Evolutionary conservation across 2,113 vertebrate genomes (phyloP).

Genomic region (Microtus oregoni): DNA sequence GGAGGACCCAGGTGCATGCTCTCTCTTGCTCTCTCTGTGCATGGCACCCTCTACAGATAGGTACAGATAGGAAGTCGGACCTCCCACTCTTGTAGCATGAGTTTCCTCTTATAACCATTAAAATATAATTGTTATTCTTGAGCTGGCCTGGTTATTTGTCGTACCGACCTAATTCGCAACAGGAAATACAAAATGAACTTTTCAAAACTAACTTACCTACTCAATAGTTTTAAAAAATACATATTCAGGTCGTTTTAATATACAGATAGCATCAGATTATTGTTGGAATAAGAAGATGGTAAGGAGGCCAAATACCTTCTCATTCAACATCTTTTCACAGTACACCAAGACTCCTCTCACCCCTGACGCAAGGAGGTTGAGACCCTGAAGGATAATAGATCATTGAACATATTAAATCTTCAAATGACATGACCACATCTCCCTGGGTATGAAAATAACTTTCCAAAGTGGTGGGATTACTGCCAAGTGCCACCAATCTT

Average conservation of each 20-base stretch:
- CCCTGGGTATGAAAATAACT: not conserved
- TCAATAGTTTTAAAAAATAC: not conserved
- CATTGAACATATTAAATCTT: too few species aligned
- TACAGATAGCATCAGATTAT: not conserved
- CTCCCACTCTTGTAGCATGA: too few species aligned
- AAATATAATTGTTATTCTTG: too few species aligned
- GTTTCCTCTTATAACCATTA: too few species aligned
- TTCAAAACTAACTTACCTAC: not conserved
- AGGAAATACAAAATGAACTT: not conserved
- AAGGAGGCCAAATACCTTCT: not conserved
- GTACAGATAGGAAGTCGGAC: too few species aligned
- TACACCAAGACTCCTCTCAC: not conserved
- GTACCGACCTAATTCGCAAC: too few species aligned
- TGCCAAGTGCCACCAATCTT: not conserved
- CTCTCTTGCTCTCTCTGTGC: too few species aligned
- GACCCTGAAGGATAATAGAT: not conserved
- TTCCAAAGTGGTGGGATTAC: not conserved
- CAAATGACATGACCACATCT: not conserved
- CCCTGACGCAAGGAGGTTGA: not conserved
- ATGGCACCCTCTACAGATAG: too few species aligned
- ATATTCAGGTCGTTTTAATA: not conserved
- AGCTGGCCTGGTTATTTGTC: too few species aligned
- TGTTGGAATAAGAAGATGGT: not conserved
- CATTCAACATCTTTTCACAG: not conserved
- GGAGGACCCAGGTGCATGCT: too few species aligned